Percentiles rank a stretch among this genome's conserved stretches.
phyloP scores from a whole-genome alignment of 2,888 invertebrate genomes.

The Diploptera punctata region DNA sequence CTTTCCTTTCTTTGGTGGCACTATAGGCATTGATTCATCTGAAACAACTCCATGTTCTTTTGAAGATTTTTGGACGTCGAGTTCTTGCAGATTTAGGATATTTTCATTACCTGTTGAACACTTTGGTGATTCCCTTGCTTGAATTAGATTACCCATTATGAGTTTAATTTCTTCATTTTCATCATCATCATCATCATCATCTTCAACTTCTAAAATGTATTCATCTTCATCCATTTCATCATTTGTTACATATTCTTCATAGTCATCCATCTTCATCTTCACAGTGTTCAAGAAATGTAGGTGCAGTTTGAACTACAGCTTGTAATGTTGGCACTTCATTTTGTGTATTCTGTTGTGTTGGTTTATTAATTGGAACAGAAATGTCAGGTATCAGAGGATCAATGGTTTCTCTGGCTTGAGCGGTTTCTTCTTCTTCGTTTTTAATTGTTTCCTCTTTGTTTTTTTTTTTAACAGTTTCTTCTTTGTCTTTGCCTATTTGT shows the following conservation, averaged over 20 bases:
- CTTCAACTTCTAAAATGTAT: background rate
- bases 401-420: no score
- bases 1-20: background rate
- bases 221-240: slow-evolving; percentile 41
- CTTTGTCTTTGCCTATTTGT: no score
- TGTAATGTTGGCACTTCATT: background rate
- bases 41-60: background rate
- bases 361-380: no score
- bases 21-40: background rate
- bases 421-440: slow-evolving; percentile 18
- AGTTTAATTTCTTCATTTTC: slow-evolving; percentile 38
- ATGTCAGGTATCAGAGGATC: no score
- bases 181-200: slow-evolving; percentile 50
- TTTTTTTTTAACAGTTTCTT: no score
- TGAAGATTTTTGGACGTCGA: background rate
- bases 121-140: slow-evolving; percentile 9
- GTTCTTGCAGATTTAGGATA: slow-evolving; percentile 1
- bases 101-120: slow-evolving; percentile 4
- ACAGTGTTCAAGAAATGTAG: slow-evolving; percentile 31
- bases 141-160: slow-evolving; percentile 1
- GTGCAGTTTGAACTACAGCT: background rate
- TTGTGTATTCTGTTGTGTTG: slow-evolving; percentile 42
- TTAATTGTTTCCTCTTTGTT: no score
- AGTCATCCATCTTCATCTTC: slow-evolving; percentile 54
- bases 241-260: slow-evolving; percentile 48